Base-by-base conservation (phyloP, 2,888 invertebrate genomes). In the Epistrophe grossulariae region DNA sequence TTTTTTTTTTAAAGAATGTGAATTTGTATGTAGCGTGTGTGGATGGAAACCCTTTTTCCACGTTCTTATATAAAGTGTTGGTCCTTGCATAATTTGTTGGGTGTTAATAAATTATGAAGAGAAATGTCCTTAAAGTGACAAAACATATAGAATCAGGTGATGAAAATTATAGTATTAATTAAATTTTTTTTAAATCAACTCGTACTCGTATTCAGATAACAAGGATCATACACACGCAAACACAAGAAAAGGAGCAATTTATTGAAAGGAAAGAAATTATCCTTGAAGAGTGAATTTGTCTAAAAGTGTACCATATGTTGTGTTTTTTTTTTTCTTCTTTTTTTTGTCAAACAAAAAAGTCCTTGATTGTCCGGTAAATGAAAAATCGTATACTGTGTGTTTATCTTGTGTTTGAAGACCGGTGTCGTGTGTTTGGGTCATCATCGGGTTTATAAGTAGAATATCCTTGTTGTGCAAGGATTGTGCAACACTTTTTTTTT, bases 61-160 rank as follows among this genome's bases (percentile, higher is more conserved):
- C 31, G 57, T 66, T 38, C 40, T 40, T 17, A 24, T 13, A 24
- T 19, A 48, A 48, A 55, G 64, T 70, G 38, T 73, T 66, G 60
- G 60, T 68, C 77, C 64, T 71, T 62, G 52, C 60, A 73, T 78
- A 72, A 70, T 68, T 78, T 78, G 50, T 52, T 72, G 79, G 57
- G 50, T 80, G 48, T 80, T 55, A 62, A 85, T 85, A 79, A 81
- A 81, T 85, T 81, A 85, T 81, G 59, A 77, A 66, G 73, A 60
- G 66, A 70, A 62, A 76, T 79, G 70, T 70, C 85, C 78, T 74
- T 77, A 73, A 50, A 40, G 48, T 15, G 38, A 55, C 74, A 50
- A 45, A 4, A 24, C 45, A 28, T 55, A 35, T 55, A 35, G 48
- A 78, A 35, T 50, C 60, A 81, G 78, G 62, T 73, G 72, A 10